These are phyloP conservation scores for Centropus bengalensis DNA, from an alignment of 2,113 vertebrate species.

Conservation along the genomic window DNA sequence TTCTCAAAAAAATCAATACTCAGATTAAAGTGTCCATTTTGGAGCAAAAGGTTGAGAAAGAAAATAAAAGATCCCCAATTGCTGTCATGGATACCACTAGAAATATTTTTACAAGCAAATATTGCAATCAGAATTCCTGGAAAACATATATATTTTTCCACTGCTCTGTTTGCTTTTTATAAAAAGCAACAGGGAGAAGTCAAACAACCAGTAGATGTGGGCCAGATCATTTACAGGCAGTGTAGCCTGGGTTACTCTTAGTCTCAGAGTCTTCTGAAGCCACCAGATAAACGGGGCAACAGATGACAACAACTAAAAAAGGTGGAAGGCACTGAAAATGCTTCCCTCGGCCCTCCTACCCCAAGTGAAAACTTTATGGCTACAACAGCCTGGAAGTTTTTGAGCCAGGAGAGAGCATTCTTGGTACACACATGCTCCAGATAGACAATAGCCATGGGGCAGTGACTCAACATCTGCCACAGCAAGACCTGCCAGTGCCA, in stretches of 20 bases:
- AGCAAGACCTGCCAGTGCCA: neutral
- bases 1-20: neutral
- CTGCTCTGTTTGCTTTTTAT: neutral
- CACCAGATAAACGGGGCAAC: neutral
- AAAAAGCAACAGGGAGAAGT: neutral
- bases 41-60: neutral
- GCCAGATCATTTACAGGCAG: neutral
- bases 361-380: neutral
- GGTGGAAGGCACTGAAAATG: neutral
- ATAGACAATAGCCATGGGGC: fast-evolving
- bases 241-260: neutral
- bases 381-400: neutral
- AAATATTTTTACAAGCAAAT: constrained; percentile 51
- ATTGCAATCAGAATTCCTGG: constrained; percentile 31
- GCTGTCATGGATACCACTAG: neutral
- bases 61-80: neutral
- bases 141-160: neutral
- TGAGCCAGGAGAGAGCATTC: neutral
- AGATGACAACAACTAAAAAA: neutral
- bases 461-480: neutral
- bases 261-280: neutral
- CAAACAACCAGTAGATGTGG: neutral
- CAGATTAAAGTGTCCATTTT: neutral
- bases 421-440: fast-evolving
- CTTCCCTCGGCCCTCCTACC: neutral